Evolutionary conservation across 2,797 vertebrate genomes (phyloP).

Genomic region (Tokudaia tokunoshimensis): DNA sequence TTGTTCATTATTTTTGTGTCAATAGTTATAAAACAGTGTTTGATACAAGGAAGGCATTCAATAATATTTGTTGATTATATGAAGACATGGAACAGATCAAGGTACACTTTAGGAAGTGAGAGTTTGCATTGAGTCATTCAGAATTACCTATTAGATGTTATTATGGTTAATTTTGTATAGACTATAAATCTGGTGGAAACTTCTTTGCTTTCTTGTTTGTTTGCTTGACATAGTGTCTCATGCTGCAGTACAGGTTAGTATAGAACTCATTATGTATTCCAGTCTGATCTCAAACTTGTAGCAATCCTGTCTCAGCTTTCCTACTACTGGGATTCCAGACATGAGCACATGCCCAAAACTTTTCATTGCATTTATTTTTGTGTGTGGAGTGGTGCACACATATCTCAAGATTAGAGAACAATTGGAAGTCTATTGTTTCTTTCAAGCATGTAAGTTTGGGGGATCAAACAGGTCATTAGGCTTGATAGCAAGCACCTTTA

Average conservation of each 20-base stretch:
- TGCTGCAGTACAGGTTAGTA: neutral
- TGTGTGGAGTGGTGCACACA: neutral
- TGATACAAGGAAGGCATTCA: neutral
- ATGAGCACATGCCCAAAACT: neutral
- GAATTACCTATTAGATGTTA: slow-evolving; percentile 44
- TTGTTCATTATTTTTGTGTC: neutral
- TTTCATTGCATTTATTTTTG: neutral
- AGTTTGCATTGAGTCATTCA: slow-evolving; percentile 61
- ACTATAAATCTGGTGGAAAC: slow-evolving; percentile 1
- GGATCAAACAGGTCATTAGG: neutral
- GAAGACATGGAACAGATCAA: neutral
- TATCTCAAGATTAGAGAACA: neutral
- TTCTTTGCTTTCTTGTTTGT: neutral
- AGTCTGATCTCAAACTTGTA: neutral
- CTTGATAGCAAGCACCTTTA: neutral
- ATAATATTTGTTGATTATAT: slow-evolving; percentile 17
- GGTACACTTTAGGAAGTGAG: neutral
- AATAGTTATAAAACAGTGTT: neutral
- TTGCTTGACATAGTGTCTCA: neutral
- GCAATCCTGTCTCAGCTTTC: neutral
- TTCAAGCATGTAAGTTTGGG: neutral
- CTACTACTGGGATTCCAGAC: neutral
- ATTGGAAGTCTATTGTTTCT: neutral
- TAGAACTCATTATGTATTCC: neutral
- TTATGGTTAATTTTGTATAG: neutral